Evolutionary conservation across 2,113 vertebrate species (phyloP), one percentile per base, ranked within the genome.

Genomic region (Tachysurus fulvidraco): DNA sequence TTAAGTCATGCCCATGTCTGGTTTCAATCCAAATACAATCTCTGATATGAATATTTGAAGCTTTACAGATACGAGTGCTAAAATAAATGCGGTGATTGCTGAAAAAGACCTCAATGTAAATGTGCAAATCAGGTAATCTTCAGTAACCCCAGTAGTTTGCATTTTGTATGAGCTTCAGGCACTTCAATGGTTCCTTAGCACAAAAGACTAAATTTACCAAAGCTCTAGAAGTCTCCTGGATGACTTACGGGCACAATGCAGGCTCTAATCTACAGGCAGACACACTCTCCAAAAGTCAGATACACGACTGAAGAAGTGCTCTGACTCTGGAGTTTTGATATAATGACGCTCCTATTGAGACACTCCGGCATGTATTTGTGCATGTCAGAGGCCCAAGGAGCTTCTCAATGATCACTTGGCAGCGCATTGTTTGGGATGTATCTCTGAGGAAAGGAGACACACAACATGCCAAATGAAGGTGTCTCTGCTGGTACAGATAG

Each of bases 381-480:
- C 3, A 14, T 64, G 81, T 71, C 69, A 55, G 13, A 89, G 19
- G 83, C 85, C 81, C 79, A 59, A 73, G 52, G 74, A 46, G 64
- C 83, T 80, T 80, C 57, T 21, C 54, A 13, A 57, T 36, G 82
- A 79, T 81, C 83, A 83, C 83, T 87, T 83, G 84, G 65, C 84
- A 86, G 64, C 62, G n/a, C 62, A 50, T 67, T 78, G 59, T 73
- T 88, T 36, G 62, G 83, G 55, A 60, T 69, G 64, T 81, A 83
- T 79, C 83, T 73, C 85, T 21, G 74, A 85, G 55, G 30, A 81
- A 36, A 88, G 52, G 59, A 85, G 69, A 88, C 9, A 60, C 41
- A 50, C 82, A 52, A 8, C 54, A 83, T 77, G 83, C 78, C 78
- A 85, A 77, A 87, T 89, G 50, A 88, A 88, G 84, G 84, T 86